Percentiles rank a stretch among this genome's conserved stretches.
Evolutionary conservation across 1,140 invertebrate species (phyloP).

Genomic region (Atta cephalotes): DNA sequence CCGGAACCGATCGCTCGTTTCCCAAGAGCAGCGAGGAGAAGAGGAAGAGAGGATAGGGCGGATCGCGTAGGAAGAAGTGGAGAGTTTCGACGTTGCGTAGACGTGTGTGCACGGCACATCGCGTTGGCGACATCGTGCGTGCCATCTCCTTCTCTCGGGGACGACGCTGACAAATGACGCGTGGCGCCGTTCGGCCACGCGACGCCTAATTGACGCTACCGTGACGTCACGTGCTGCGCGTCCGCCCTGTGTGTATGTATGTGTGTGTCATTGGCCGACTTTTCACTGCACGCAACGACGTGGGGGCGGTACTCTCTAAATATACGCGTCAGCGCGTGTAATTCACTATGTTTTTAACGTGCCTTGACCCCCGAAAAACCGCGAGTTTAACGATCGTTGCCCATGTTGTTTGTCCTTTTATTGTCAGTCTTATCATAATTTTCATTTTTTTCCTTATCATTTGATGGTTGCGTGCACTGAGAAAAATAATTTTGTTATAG

Average conservation of each 20-base stretch:
- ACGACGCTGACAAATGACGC: conserved; percentile 82
- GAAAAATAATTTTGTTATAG: too few relatives aligned
- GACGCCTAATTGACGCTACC: conserved; percentile 82
- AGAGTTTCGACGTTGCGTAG: conserved; percentile 52
- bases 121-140: conserved; percentile 15
- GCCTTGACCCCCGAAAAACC: background rate
- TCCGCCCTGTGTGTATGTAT: background rate
- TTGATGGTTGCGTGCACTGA: background rate
- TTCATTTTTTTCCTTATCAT: background rate
- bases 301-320: conserved; percentile 2
- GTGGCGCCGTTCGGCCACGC: conserved; percentile 79
- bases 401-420: background rate
- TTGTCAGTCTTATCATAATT: background rate
- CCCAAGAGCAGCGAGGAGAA: background rate
- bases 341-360: conserved; percentile 6
- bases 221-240: conserved; percentile 80
- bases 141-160: conserved; percentile 59
- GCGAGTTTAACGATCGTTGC: background rate
- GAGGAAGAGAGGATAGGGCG: background rate
- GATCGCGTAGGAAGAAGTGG: conserved; percentile 46
- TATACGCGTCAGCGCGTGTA: conserved; percentile 34
- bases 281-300: conserved; percentile 49
- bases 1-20: conserved; percentile 58
- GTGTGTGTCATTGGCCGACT: conserved; percentile 36
- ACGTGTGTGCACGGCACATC: conserved; percentile 9